A percentile compares a stretch with the other conserved stretches of the same genome.
These are phyloP conservation scores for Ara ararauna DNA, from an alignment of 2,797 vertebrate species.

Conservation along the genomic window DNA sequence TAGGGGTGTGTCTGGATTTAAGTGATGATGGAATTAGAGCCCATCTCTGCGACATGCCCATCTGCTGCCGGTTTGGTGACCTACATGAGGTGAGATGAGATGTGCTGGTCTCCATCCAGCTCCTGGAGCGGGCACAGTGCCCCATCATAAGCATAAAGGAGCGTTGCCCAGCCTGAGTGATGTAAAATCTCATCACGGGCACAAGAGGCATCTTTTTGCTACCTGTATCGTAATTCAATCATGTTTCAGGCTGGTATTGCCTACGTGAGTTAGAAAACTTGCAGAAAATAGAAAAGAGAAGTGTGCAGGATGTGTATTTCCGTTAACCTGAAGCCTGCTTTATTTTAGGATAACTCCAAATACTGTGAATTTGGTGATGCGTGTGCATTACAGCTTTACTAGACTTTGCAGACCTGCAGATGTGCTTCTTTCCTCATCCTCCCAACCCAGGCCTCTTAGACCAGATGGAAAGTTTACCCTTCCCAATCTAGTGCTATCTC, in stretches of 20 bases:
- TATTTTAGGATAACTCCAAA: not conserved
- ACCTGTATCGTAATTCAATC: fast-evolving
- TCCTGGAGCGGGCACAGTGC: not conserved
- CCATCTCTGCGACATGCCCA: slow-evolving; percentile 34
- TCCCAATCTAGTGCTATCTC: slow-evolving; percentile 24
- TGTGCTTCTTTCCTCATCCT: not conserved
- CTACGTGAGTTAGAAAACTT: not conserved
- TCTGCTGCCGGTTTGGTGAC: not conserved
- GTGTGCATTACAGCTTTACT: not conserved
- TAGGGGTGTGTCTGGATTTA: not conserved
- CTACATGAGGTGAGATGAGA: slow-evolving; percentile 43
- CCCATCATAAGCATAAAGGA: not conserved
- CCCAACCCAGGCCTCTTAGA: slow-evolving; percentile 6
- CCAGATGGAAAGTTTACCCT: slow-evolving; percentile 56
- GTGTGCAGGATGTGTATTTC: not conserved
- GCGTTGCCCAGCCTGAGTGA: fast-evolving
- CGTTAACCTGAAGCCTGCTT: not conserved
- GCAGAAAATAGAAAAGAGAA: not conserved
- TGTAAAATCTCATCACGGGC: not conserved
- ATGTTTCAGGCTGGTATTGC: not conserved
- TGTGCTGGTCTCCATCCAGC: slow-evolving; percentile 20
- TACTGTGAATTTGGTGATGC: not conserved
- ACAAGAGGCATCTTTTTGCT: fast-evolving
- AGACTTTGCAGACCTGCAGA: slow-evolving; percentile 1
- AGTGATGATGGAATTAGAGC: slow-evolving; percentile 44